A percentile compares a stretch with the other conserved stretches of the same genome.
Evolutionary conservation across 2,888 invertebrate genomes (phyloP).

Genomic region (Anorthoa munda): DNA sequence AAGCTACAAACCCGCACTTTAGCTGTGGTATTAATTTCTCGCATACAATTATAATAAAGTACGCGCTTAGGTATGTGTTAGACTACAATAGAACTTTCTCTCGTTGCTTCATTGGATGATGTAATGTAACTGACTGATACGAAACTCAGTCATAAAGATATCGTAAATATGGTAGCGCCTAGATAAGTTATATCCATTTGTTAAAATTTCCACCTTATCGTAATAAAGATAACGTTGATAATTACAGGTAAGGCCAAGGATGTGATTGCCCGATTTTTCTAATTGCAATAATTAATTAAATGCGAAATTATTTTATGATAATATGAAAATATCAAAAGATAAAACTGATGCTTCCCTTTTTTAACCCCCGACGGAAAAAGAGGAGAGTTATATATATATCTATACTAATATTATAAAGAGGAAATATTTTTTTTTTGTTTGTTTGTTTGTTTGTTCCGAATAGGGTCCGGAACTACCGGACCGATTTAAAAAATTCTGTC

Average conservation of each 20-base stretch:
- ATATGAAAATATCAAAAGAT: not conserved
- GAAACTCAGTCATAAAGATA: slow-evolving; percentile 33
- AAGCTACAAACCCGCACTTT: slow-evolving; percentile 2
- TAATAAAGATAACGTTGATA: slow-evolving; percentile 2
- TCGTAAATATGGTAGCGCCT: slow-evolving; percentile 7
- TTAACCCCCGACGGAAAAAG: too few species aligned
- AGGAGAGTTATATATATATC: too few species aligned
- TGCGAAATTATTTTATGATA: not conserved
- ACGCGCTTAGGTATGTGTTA: slow-evolving; percentile 36
- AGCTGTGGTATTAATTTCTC: slow-evolving; percentile 31
- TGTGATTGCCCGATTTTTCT: not conserved
- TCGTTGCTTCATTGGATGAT: slow-evolving; percentile 66
- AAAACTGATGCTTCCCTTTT: too few species aligned
- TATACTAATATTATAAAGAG: too few species aligned
- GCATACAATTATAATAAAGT: slow-evolving; percentile 66
- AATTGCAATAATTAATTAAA: not conserved
- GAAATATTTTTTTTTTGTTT: too few species aligned
- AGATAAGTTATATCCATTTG: not conserved
- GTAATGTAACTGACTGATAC: slow-evolving; percentile 64
- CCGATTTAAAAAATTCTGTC: too few species aligned
- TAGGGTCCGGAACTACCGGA: too few species aligned
- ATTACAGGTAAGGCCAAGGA: slow-evolving; percentile 15
- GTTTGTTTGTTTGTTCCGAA: too few species aligned
- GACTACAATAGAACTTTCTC: slow-evolving; percentile 76
- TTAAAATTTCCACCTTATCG: not conserved